Percentiles rank a stretch among this genome's conserved stretches.
Conservation (phyloP, 2,888 invertebrate species). For the Torymus aiolomorphi region DNA sequence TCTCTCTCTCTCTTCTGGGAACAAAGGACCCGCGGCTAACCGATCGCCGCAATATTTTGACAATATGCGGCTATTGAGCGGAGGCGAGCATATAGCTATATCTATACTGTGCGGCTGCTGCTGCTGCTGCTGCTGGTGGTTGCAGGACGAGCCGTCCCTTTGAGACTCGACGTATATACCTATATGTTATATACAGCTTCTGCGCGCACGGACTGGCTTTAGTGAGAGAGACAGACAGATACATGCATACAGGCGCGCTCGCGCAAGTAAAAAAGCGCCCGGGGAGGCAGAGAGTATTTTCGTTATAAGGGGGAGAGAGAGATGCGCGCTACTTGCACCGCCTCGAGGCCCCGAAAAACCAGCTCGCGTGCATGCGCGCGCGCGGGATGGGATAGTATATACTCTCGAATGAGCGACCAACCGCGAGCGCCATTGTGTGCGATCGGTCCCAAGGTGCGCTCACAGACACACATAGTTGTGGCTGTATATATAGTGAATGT, state of each 20-base stretch:
- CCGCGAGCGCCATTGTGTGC: constrained; percentile 59
- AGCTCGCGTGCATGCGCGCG: constrained; percentile 36
- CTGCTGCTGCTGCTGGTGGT: no score
- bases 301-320: neutral
- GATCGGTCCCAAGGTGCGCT: constrained; percentile 64
- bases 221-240: no score
- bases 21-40: constrained; percentile 59
- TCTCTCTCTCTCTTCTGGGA: neutral
- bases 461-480: neutral
- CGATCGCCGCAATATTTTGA: constrained; percentile 75
- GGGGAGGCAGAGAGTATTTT: constrained; percentile 16
- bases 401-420: constrained; percentile 57
- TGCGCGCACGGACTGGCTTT: no score
- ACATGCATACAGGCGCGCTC: neutral
- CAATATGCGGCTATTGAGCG: constrained; percentile 72
- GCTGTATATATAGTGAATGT: constrained; percentile 65
- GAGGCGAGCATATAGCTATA: constrained; percentile 54
- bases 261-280: no score
- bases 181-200: no score
- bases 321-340: constrained; percentile 7
- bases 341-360: constrained; percentile 32
- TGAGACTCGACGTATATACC: no score
- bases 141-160: no score
- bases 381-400: constrained; percentile 39
- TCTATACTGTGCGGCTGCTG: no score